Evolutionary conservation across 2,797 vertebrate genomes (phyloP), one percentile per base, ranked within the genome.

Genomic region (Gastrophryne carolinensis): DNA sequence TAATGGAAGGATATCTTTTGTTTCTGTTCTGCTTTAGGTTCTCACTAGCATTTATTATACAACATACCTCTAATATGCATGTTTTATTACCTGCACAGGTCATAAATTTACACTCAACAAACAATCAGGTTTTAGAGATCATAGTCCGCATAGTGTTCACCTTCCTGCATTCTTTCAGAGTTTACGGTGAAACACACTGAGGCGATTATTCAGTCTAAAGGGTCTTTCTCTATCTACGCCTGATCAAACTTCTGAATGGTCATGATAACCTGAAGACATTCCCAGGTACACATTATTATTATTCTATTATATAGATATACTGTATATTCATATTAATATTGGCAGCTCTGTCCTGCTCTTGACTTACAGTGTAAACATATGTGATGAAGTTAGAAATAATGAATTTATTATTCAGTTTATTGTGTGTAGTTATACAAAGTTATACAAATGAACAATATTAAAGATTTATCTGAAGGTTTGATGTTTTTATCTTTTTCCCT

Each of bases 81-180:
- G 15, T 30, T 69, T 69, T 69, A 69, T 69, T 27, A 69, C 52
- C 27, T 56, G 34, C 9, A 21, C 11, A 41, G 30, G 13, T 34
- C 35, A 78, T 78, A 78, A 72, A 72, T 60, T 44, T 27, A 19
- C 68, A 12, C 53, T 63, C 21, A 5, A 39, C 64, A 67, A 57
- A 72, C 37, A 56, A 6, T 34, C 17, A 13, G 41, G 26, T 53
- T 29, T 12, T 29, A 75, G 35, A 62, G 73, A 65, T 71, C 75
- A 72, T 49, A 78, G 75, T 63, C 56, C 75, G 66, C 26, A 19
- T 30, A 41, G 50, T 72, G 60, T 23, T 53, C 21, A 58, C 3
- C n/a, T 66, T 60, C 41, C 50, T 65, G 52, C 53, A 72, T 78
- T 78, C 61, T 66, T 56, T 41, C 13, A 66, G 52, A 60, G 61